These are phyloP conservation scores for Gephyroberyx darwinii DNA, from an alignment of 2,797 vertebrate genomes.

Conservation along the genomic window DNA sequence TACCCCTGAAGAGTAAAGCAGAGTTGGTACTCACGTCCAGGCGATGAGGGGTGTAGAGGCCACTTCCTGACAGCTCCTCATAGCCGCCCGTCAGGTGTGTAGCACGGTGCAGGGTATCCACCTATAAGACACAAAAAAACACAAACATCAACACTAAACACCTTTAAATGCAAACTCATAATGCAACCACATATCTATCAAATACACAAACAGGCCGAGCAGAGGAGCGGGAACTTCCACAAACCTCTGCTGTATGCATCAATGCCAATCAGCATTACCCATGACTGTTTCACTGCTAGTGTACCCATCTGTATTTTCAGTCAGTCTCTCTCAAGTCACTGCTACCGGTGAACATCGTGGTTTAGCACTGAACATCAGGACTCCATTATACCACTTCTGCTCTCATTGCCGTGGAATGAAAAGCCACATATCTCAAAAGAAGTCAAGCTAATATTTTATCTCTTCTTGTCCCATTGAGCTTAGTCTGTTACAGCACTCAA, in stretches of 20 bases:
- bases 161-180: neutral
- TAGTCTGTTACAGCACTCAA: neutral
- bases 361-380: conserved; percentile 23
- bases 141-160: conserved; percentile 28
- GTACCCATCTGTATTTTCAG: neutral
- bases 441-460: neutral
- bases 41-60: conserved; percentile 86
- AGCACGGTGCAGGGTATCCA: conserved; percentile 92
- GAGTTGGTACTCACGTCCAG: conserved; percentile 83
- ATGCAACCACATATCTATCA: neutral
- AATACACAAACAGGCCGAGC: neutral
- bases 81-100: conserved; percentile 91
- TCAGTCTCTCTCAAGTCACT: neutral
- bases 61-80: conserved; percentile 86
- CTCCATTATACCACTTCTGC: conserved; percentile 16
- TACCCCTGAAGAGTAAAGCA: neutral
- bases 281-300: neutral
- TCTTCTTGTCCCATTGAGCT: neutral
- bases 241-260: conserved; percentile 53
- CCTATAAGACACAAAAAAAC: conserved; percentile 71
- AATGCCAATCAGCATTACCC: neutral
- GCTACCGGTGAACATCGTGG: conserved; percentile 13
- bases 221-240: conserved; percentile 41
- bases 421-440: neutral
- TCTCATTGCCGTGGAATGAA: conserved; percentile 17